These are phyloP conservation scores for Erpobdella octoculata DNA, from an alignment of 2,888 invertebrate genomes.

Conservation along the genomic window DNA sequence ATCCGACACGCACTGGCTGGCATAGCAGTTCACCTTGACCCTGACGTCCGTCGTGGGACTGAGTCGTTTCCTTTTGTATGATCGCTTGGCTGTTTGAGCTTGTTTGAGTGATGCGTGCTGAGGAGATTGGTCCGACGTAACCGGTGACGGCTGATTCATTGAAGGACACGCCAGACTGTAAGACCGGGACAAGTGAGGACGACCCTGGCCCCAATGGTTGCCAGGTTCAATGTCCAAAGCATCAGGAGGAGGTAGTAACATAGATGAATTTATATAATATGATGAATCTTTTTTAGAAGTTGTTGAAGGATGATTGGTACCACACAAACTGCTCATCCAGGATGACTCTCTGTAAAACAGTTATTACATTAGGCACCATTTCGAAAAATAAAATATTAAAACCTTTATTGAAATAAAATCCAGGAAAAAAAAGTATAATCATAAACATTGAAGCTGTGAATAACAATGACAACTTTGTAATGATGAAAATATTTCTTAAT, in stretches of 20 bases:
- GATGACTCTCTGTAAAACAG: slow-evolving; percentile 6
- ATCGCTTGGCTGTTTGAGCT: background rate
- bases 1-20: background rate
- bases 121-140: slow-evolving; percentile 44
- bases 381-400: too few relatives aligned
- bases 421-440: too few relatives aligned
- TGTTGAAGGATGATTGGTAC: too few relatives aligned
- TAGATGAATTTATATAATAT: background rate
- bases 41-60: slow-evolving; percentile 7
- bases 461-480: too few relatives aligned
- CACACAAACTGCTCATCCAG: slow-evolving; percentile 3
- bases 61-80: slow-evolving; percentile 4
- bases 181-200: background rate
- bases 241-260: background rate
- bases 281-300: background rate
- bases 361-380: too few relatives aligned
- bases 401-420: too few relatives aligned
- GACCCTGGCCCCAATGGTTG: background rate
- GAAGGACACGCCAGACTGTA: background rate
- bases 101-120: slow-evolving; percentile 21
- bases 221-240: background rate
- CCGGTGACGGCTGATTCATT: slow-evolving; percentile 37
- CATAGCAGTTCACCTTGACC: background rate
- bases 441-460: too few relatives aligned
- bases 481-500: too few relatives aligned